These are phyloP conservation scores for Portevinia maculata DNA, from an alignment of 2,888 invertebrate species.

Conservation along the genomic window DNA sequence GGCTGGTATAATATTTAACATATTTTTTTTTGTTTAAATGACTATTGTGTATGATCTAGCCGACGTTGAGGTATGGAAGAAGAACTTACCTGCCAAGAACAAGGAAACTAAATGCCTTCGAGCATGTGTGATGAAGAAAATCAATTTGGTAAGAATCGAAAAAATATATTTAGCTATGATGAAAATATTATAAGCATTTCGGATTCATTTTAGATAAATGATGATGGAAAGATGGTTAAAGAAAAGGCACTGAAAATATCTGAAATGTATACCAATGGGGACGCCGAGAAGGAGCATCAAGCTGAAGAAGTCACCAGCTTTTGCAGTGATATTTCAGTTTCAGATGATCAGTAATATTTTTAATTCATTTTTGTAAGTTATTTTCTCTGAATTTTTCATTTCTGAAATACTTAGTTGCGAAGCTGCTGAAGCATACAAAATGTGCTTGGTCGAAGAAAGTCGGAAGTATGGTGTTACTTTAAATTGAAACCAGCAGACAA, in stretches of 20 bases:
- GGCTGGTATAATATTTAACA: neutral
- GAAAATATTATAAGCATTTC: neutral
- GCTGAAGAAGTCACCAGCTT: conserved; percentile 75
- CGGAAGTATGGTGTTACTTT: conserved; percentile 76
- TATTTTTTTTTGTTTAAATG: neutral
- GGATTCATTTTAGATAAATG: conserved; percentile 76
- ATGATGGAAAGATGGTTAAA: conserved; percentile 78
- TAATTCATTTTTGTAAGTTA: neutral
- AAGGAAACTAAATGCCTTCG: conserved; percentile 80
- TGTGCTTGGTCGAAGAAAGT: conserved; percentile 77
- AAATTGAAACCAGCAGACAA: too few relatives aligned
- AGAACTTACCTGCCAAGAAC: conserved; percentile 76
- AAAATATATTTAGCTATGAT: neutral
- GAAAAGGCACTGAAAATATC: conserved; percentile 76
- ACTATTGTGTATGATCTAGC: conserved; percentile 67
- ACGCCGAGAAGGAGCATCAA: conserved; percentile 76
- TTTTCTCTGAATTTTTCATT: neutral
- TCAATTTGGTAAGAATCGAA: conserved; percentile 78
- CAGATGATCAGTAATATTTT: conserved; percentile 79
- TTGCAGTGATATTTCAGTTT: conserved; percentile 77
- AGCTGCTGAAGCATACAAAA: conserved; percentile 77
- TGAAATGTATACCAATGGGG: conserved; percentile 75
- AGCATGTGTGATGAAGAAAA: conserved; percentile 80
- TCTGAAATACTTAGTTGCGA: conserved; percentile 77
- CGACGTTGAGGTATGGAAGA: conserved; percentile 79